Evolutionary conservation across 2,888 invertebrate genomes (phyloP).

Genomic region (Dinocampus coccinellae): DNA sequence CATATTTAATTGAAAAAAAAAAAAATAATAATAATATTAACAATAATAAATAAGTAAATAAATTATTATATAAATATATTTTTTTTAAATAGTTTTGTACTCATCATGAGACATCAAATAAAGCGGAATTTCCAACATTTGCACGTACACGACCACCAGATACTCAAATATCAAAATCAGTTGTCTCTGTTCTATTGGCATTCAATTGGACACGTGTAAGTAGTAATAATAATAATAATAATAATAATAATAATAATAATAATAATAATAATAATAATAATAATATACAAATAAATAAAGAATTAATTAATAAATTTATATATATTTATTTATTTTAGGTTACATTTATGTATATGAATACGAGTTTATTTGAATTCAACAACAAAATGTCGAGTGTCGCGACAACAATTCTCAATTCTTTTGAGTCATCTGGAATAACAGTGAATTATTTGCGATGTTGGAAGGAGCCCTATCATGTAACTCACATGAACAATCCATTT

Average conservation of each 20-base stretch:
- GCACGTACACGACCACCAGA: slow-evolving; percentile 93
- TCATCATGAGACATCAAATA: slow-evolving; percentile 90
- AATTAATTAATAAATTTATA: no score
- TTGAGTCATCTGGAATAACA: slow-evolving; percentile 79
- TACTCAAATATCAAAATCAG: slow-evolving; percentile 93
- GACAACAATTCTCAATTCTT: slow-evolving; percentile 80
- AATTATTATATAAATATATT: slow-evolving; percentile 33
- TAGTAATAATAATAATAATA: slow-evolving; percentile 25
- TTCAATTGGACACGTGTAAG: slow-evolving; percentile 93
- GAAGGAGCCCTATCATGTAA: slow-evolving; percentile 84
- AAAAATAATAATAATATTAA: no score
- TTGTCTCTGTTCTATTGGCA: slow-evolving; percentile 84
- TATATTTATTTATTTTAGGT: slow-evolving; percentile 76
- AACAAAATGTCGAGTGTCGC: slow-evolving; percentile 77
- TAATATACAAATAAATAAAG: no score
- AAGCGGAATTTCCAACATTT: slow-evolving; percentile 89
- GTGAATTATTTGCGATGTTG: slow-evolving; percentile 77
- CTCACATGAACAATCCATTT: slow-evolving; percentile 89
- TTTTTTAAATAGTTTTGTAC: slow-evolving; percentile 88
- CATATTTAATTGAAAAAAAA: background rate
- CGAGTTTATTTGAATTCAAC: slow-evolving; percentile 81
- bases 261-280: background rate
- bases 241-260: background rate
- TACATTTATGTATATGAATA: slow-evolving; percentile 85
- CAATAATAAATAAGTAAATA: background rate